phyloP scores from a whole-genome alignment of 2,888 invertebrate genomes.

The Dryadula phaetusa region DNA sequence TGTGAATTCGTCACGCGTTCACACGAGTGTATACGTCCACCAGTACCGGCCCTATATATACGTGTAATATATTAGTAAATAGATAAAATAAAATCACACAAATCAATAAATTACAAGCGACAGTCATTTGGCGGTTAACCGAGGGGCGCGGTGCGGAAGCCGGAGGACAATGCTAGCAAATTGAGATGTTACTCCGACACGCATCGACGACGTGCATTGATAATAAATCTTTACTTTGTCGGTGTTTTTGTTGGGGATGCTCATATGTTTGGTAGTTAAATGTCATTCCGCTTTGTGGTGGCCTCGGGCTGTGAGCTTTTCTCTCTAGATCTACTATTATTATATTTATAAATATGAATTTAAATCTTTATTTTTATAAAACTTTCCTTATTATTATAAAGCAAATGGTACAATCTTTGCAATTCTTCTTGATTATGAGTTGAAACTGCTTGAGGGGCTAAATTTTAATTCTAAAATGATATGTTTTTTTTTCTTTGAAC shows the following conservation, averaged over 20 bases:
- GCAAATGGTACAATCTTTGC: too few relatives aligned
- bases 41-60: constrained; percentile 12
- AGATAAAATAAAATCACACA: constrained; percentile 38
- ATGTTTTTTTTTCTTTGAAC: too few relatives aligned
- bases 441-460: too few relatives aligned
- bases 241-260: constrained; percentile 28
- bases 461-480: too few relatives aligned
- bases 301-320: not conserved
- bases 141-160: constrained; percentile 53
- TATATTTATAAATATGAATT: not conserved
- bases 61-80: constrained; percentile 28
- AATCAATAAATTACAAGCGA: constrained; percentile 44
- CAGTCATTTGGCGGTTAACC: constrained; percentile 36
- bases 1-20: constrained; percentile 3
- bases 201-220: constrained; percentile 55
- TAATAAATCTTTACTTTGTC: constrained; percentile 37
- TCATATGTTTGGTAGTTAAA: constrained; percentile 22
- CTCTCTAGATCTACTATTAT: not conserved
- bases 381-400: too few relatives aligned
- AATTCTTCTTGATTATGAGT: too few relatives aligned
- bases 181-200: constrained; percentile 76
- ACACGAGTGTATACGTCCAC: constrained; percentile 14
- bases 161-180: constrained; percentile 70
- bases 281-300: constrained; percentile 6
- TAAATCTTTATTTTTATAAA: too few relatives aligned